phyloP scores from a whole-genome alignment of 2,113 vertebrate genomes.

The Typhlomys cinereus region DNA sequence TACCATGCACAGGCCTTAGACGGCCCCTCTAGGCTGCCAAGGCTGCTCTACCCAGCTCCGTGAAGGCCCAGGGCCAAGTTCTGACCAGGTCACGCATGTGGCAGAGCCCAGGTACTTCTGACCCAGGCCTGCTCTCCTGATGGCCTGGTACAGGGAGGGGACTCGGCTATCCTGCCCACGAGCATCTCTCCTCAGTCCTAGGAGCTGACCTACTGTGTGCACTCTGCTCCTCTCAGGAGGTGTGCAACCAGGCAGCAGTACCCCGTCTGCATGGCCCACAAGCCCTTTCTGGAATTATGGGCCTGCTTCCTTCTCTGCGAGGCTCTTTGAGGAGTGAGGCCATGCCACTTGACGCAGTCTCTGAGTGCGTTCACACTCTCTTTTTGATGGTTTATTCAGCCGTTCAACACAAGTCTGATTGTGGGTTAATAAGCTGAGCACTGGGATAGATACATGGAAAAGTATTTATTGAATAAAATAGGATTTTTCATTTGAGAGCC shows the following conservation, averaged over 20 bases:
- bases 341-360: background rate
- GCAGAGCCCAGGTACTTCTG: background rate
- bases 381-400: too few relatives aligned
- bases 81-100: background rate
- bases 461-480: background rate
- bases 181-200: background rate
- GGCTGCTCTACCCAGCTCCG: background rate
- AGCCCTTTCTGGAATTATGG: background rate
- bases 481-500: background rate
- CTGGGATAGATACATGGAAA: background rate
- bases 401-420: background rate
- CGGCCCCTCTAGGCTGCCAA: background rate
- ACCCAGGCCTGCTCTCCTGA: background rate
- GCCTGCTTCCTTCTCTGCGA: background rate
- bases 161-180: accelerated
- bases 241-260: background rate
- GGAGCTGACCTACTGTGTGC: background rate
- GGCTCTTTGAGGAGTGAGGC: background rate
- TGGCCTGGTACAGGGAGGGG: too few relatives aligned
- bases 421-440: background rate
- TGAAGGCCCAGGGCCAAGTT: background rate
- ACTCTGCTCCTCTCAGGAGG: background rate
- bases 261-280: background rate
- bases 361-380: too few relatives aligned
- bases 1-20: background rate